A percentile compares a stretch with the other conserved stretches of the same genome.
phyloP scores from a whole-genome alignment of 2,888 invertebrate species.

The Atrina japonica region DNA sequence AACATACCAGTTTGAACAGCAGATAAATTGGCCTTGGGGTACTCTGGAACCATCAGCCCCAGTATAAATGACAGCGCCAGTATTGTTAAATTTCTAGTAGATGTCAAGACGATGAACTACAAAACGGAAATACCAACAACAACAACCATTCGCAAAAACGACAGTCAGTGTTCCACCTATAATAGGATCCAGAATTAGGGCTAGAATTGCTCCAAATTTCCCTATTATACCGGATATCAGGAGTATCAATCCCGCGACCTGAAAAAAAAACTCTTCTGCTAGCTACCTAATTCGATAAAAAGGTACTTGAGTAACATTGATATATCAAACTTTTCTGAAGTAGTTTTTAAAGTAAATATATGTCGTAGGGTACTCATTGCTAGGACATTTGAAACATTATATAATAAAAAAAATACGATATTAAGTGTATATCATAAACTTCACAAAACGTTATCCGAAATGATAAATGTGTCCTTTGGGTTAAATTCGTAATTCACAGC shows the following conservation, averaged over 20 bases:
- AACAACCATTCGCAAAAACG: conserved; percentile 76
- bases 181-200: conserved; percentile 82
- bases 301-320: no score
- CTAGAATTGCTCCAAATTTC: conserved; percentile 81
- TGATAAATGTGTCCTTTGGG: no score
- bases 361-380: no score
- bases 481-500: no score
- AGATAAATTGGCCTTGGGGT: conserved; percentile 52
- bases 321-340: no score
- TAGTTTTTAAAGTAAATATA: no score
- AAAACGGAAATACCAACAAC: conserved; percentile 78
- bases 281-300: no score
- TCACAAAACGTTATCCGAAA: no score
- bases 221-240: conserved; percentile 81
- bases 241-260: conserved; percentile 80
- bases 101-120: conserved; percentile 87
- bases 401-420: no score
- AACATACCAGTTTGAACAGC: conserved; percentile 70
- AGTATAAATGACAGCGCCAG: conserved; percentile 93
- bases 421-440: no score
- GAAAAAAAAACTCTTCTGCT: conserved; percentile 81
- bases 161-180: conserved; percentile 79
- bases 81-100: conserved; percentile 92
- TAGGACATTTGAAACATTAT: no score
- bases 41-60: conserved; percentile 84